Base-by-base conservation (phyloP, 2,113 vertebrate genomes). In the Pipa parva region DNA sequence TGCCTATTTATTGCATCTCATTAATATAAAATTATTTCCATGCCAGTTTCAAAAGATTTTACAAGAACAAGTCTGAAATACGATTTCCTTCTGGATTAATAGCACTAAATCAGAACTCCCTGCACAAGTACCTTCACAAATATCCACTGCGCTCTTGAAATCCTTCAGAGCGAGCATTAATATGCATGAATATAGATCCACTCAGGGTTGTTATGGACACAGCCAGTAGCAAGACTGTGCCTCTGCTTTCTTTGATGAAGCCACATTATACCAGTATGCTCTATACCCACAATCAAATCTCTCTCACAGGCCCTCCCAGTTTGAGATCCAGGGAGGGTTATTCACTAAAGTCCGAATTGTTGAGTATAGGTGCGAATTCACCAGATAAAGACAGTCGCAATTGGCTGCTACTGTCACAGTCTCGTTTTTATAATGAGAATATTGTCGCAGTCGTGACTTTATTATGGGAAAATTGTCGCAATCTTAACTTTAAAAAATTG, bases 181-280 rank as follows among this genome's bases (percentile, higher is more conserved):
- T 60, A 69, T 69, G 58, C 58, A 54, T 60, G 66, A 49, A 13
- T 51, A 39, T 37, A 49, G 55, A 50, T 24, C 45, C 25, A 8
- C 55, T 59, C 20, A 22, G 48, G 33, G 31, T 52, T 69, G 57
- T 69, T 69, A 68, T 68, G 46, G 56, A 60, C 65, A 68, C 65
- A 27, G 29, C 10, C 54, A 52, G 6, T 17, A 50, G 54, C 4
- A 25, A 58, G 20, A 27, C 37, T 12, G 17, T 13, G 11, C 20
- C 25, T 7, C 7, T 9, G 7, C 46, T 42, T 28, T 26, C 18
- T 58, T 8, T 9, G 29, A 39, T 28, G n/a, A 12, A 24, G 45
- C 26, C 20, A 18, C 15, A 48, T 21, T 33, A 9, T 6, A 21
- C 20, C 20, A 21, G 11, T 7, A 58, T 13, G 12, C 24, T 9